Conservation (phyloP, 2,113 vertebrate species). For the Phainopepla nitens region DNA sequence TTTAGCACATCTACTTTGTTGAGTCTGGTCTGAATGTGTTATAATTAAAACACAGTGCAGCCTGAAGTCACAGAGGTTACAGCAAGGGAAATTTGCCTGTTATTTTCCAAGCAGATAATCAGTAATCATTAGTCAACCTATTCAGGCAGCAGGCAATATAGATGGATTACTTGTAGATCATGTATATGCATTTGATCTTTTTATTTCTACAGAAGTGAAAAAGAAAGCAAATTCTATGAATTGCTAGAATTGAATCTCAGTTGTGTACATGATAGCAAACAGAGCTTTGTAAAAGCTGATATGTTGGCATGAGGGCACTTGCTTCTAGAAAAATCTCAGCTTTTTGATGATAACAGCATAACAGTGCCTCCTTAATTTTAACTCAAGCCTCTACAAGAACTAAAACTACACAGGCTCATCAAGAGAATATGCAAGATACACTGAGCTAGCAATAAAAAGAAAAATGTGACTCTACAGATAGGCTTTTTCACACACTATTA, state of each 20-base stretch:
- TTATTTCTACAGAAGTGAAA: neutral
- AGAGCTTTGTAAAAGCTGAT: neutral
- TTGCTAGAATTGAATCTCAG: neutral
- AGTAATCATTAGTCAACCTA: constrained; percentile 37
- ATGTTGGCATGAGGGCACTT: neutral
- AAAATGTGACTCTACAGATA: neutral
- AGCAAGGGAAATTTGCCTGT: constrained; percentile 22
- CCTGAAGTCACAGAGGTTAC: constrained; percentile 1
- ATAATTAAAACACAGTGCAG: constrained; percentile 26
- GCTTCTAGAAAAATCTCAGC: neutral
- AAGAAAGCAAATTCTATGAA: neutral
- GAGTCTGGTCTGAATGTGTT: neutral
- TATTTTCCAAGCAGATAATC: constrained; percentile 28
- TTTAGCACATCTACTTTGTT: constrained; percentile 1
- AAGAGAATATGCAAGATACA: neutral
- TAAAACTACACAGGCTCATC: neutral
- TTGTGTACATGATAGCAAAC: neutral
- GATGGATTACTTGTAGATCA: constrained; percentile 18
- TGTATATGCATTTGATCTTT: neutral
- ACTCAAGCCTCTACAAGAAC: neutral
- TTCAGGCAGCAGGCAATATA: constrained; percentile 2
- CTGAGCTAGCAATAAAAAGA: constrained; percentile 12
- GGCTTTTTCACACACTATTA: neutral
- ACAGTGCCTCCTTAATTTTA: neutral
- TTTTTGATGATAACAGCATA: neutral